Percentiles rank a stretch among this genome's conserved stretches.
Conservation (phyloP, 2,888 invertebrate species). For the Fissipunctia ypsillon region DNA sequence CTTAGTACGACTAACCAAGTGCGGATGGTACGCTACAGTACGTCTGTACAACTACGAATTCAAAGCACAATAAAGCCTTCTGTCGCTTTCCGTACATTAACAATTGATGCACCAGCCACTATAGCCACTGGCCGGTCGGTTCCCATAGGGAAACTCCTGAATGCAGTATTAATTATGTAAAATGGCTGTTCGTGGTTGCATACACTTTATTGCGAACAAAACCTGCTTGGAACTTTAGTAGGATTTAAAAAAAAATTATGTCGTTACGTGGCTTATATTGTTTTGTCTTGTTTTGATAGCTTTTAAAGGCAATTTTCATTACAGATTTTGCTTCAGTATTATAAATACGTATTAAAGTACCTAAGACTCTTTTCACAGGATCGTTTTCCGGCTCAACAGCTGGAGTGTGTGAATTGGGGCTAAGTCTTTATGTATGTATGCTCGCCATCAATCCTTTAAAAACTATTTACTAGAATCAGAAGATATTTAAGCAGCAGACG, state of each 20-base stretch:
- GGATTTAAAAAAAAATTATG: background rate
- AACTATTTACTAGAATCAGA: background rate
- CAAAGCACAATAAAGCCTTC: background rate
- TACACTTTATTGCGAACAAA: constrained; percentile 42
- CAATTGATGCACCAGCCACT: constrained; percentile 51
- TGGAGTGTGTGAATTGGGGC: background rate
- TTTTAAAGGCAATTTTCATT: background rate
- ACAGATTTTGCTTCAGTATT: background rate
- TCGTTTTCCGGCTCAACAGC: background rate
- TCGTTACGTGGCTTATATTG: background rate
- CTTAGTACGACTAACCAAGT: too few relatives aligned
- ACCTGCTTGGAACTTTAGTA: constrained; percentile 20
- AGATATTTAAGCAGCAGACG: background rate
- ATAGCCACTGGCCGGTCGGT: constrained; percentile 41
- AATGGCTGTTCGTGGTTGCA: constrained; percentile 24
- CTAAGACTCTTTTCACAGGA: background rate
- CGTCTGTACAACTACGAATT: too few relatives aligned
- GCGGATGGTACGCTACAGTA: too few relatives aligned
- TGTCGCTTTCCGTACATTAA: constrained; percentile 50
- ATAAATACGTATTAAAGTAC: too few relatives aligned
- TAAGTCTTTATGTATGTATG: background rate
- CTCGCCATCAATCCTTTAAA: background rate
- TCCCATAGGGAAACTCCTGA: constrained; percentile 65
- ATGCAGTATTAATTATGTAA: constrained; percentile 60
- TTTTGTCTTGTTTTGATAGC: background rate